Conservation (phyloP, 2,888 invertebrate species). For the Cosmia trapezina region DNA sequence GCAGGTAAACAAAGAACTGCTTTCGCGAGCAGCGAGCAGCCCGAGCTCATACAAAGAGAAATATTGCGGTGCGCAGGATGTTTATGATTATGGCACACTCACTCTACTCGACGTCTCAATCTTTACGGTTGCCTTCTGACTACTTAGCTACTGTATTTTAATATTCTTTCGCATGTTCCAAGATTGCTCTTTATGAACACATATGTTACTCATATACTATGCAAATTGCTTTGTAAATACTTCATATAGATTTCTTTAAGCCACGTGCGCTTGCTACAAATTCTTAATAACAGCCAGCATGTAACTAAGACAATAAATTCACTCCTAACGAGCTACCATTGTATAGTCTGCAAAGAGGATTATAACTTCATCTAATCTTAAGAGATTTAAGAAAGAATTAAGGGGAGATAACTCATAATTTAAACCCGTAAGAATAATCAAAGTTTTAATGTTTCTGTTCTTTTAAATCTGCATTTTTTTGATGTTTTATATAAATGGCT, state of each 20-base stretch:
- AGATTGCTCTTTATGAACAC: slow-evolving; percentile 54
- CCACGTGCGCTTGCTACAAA: slow-evolving; percentile 42
- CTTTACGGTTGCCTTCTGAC: slow-evolving; percentile 79
- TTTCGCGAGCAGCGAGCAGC: slow-evolving; percentile 80
- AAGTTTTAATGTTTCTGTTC: slow-evolving; percentile 70
- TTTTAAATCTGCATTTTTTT: slow-evolving; percentile 66
- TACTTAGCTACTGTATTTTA: slow-evolving; percentile 72
- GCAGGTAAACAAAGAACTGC: slow-evolving; percentile 87
- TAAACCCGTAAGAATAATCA: slow-evolving; percentile 71
- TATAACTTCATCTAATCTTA: slow-evolving; percentile 71
- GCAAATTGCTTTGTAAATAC: slow-evolving; percentile 44
- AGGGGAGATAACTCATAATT: slow-evolving; percentile 73
- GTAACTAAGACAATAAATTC: slow-evolving; percentile 67
- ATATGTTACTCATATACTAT: slow-evolving; percentile 43
- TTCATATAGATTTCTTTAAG: slow-evolving; percentile 32
- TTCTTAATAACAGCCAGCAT: slow-evolving; percentile 48
- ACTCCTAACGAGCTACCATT: slow-evolving; percentile 69
- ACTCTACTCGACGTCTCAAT: slow-evolving; percentile 83
- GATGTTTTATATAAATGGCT: slow-evolving; percentile 33
- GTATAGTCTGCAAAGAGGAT: slow-evolving; percentile 70
- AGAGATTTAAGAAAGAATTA: slow-evolving; percentile 67
- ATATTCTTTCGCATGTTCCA: slow-evolving; percentile 67
- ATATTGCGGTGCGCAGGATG: slow-evolving; percentile 86
- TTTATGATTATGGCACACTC: slow-evolving; percentile 87
- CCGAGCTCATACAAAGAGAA: slow-evolving; percentile 87